Conservation (phyloP, 2,797 vertebrate genomes). For the Siniperca scherzeri region DNA sequence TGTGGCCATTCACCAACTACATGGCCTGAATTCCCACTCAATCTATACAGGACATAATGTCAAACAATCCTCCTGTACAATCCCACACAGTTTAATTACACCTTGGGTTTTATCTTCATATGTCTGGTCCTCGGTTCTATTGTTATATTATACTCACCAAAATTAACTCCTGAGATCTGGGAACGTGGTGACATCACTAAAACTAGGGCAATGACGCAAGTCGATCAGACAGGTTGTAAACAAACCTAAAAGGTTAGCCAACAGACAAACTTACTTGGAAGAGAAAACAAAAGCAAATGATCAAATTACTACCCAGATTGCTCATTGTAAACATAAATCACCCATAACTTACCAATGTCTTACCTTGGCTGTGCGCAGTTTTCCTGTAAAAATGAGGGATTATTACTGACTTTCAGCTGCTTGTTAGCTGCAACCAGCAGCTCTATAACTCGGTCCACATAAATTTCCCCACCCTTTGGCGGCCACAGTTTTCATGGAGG, state of each 20-base stretch:
- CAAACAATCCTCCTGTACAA: background rate
- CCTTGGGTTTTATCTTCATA: background rate
- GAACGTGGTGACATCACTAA: background rate
- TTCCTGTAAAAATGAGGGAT: background rate
- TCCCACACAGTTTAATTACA: background rate
- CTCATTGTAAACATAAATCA: background rate
- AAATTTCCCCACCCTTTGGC: too few relatives aligned
- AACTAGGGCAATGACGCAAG: background rate
- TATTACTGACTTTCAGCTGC: too few relatives aligned
- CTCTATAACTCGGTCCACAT: too few relatives aligned
- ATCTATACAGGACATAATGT: too few relatives aligned
- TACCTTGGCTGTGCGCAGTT: background rate
- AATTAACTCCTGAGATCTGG: background rate
- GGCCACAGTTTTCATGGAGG: too few relatives aligned
- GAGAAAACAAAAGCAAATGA: background rate
- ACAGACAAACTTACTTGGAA: background rate
- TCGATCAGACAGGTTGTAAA: too few relatives aligned
- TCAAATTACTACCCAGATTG: background rate
- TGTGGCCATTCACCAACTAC: conserved; percentile 44
- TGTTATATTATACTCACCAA: background rate
- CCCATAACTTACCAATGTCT: background rate
- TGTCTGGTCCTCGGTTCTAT: background rate
- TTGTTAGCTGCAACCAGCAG: too few relatives aligned
- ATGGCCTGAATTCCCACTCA: background rate
- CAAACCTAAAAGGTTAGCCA: background rate